Evolutionary conservation across 2,888 invertebrate genomes (phyloP).

Genomic region (Oasisia sp.): DNA sequence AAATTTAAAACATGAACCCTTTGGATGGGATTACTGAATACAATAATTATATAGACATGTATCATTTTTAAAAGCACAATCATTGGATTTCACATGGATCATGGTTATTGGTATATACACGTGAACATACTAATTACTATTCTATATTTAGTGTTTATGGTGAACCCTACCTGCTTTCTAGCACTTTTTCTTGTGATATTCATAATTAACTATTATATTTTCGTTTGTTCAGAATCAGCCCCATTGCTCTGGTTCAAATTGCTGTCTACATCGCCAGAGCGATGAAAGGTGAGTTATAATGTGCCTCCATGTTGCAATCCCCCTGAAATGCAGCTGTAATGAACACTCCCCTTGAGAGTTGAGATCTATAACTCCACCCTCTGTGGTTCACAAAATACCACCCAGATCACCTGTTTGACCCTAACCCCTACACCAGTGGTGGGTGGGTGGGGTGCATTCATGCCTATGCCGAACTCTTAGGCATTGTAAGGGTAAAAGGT

Average conservation of each 20-base stretch:
- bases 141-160: not conserved
- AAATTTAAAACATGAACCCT: not conserved
- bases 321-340: not conserved
- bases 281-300: constrained; percentile 52
- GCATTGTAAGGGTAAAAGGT: too few relatives aligned
- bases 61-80: not conserved
- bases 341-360: too few relatives aligned
- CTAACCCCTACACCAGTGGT: too few relatives aligned
- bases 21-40: too few relatives aligned
- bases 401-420: too few relatives aligned
- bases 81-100: not conserved
- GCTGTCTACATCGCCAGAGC: constrained; percentile 59
- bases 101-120: not conserved
- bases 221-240: constrained; percentile 82
- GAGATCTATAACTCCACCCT: too few relatives aligned
- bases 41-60: not conserved
- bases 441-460: too few relatives aligned
- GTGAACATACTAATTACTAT: not conserved
- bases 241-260: constrained; percentile 90
- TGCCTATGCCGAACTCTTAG: too few relatives aligned
- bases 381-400: too few relatives aligned
- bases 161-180: not conserved
- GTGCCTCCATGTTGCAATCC: not conserved
- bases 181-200: not conserved
- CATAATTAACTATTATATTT: constrained; percentile 33